Base-by-base conservation (phyloP, 1,140 invertebrate species). In the Eriosoma lanigerum region DNA sequence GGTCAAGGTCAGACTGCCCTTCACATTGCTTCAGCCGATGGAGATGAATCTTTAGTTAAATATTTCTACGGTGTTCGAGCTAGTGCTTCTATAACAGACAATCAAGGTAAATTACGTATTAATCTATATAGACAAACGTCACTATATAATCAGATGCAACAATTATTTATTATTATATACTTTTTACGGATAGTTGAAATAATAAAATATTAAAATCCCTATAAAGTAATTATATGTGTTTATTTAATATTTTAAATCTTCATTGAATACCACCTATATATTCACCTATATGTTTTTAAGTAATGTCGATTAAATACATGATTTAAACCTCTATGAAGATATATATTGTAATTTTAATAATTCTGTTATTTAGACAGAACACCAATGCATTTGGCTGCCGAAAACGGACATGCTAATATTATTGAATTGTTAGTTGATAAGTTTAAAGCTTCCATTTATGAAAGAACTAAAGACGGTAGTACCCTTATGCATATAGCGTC, bases 401-500 rank as follows among this genome's bases (percentile, higher is more conserved):
- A 99, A 87, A 93, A 95, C 85, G 98, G 98, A 0, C 95, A 98
- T 84, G 97, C 96, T 1, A 89, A 91, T 44, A 93, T 98, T 81
- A 98, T 99, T 15, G 98, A 99, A 85, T 88, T 98, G 8, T 86
- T 99, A 26, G 96, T 96, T 0, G 97, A 99, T 85, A 99, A 99
- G 87, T 99, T 98, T 87, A 96, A 95, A 86, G 96, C 96, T 2
- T 96, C 95, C 60, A 95, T 97, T 82, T 93, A 95, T 85, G 94
- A 96, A 86, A 89, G 96, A 82, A 97, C 95, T 2, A 97, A 96
- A 87, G 98, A 99, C 87, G 98, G 98, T 64, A 98, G 94, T 82
- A 99, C 98, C 0, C 86, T 99, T 66, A 98, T 99, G 93, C 98
- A 99, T 86, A 97, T 99, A 78, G 97, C 97, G 0, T 97, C 96